Percentiles rank a stretch among this genome's conserved stretches.
These are phyloP conservation scores for Platichthys stellatus DNA, from an alignment of 2,113 vertebrate species.

Conservation along the genomic window DNA sequence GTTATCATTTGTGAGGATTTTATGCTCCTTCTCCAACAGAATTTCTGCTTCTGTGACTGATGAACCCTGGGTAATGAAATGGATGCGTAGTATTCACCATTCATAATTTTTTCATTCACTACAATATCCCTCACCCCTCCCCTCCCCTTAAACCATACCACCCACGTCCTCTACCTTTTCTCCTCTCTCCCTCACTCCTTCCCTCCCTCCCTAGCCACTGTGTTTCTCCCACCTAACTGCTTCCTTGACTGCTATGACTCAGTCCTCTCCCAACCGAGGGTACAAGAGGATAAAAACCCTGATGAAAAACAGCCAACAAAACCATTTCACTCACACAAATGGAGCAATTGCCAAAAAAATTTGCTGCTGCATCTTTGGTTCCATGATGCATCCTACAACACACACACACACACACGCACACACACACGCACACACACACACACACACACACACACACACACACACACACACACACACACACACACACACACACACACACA, in stretches of 20 bases:
- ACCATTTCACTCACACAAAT: constrained; percentile 56
- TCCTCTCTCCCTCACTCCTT: constrained; percentile 7
- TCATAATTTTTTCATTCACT: constrained; percentile 59
- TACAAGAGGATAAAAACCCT: constrained; percentile 63
- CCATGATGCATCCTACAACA: constrained; percentile 18
- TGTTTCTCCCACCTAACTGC: constrained; percentile 63
- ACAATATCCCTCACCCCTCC: constrained; percentile 18
- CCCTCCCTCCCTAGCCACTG: constrained; percentile 8
- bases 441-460: neutral
- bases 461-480: constrained; percentile 22
- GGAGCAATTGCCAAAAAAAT: constrained; percentile 55
- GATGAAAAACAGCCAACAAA: constrained; percentile 63
- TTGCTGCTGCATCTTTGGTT: constrained; percentile 34
- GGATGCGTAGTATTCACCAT: constrained; percentile 49
- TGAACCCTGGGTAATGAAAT: constrained; percentile 30
- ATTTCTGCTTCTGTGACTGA: constrained; percentile 12
- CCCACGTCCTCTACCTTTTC: constrained; percentile 41
- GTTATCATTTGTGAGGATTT: neutral
- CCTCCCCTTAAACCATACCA: constrained; percentile 22
- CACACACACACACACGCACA: constrained; percentile 21
- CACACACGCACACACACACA: constrained; percentile 24
- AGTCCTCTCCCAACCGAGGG: constrained; percentile 64
- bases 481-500: constrained; percentile 23
- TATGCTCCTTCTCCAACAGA: neutral
- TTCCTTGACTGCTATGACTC: constrained; percentile 73